Base-by-base conservation (phyloP, 2,888 invertebrate genomes). In the Thecocarcelia acutangulata region DNA sequence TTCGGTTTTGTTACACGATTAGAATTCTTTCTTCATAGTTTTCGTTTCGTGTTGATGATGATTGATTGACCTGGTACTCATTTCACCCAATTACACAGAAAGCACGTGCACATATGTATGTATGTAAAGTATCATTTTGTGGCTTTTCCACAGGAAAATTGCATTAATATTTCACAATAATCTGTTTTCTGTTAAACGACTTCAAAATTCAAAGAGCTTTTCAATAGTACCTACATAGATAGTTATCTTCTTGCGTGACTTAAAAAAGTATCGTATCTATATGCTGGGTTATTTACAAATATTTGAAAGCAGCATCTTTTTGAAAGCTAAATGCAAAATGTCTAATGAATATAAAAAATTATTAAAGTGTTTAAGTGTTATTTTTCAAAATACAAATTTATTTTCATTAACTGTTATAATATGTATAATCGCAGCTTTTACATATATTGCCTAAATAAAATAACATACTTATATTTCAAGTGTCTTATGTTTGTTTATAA, bases 11-110 rank as follows among this genome's bases (percentile, higher is more conserved):
- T 12, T 50, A 70, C 15, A 50, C 70, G 19, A n/a, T 52, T 33
- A 46, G 42, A 15, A 28, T 19, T n/a, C n/a, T n/a, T 44, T 78
- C 70, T 33, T 59, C 70, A 44, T 17, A 50, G 19, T 13, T 48
- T 19, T 61, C 17, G 42, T 48, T 19, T 61, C 17, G 42, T 78
- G 78, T 66, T 69, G 72, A 33, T 82, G 59, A 66, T 69, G 68
- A 59, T 59, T 66, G 69, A 69, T 77, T 46, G 37, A 64, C 77
- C 52, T 59, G 44, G 54, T 15, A 42, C 24, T 75, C 54, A 59
- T 59, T 74, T 42, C 50, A 48, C n/a, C 82, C 82, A 78, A 82
- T 82, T 82, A 82, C 82, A 82, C 66, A 82, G 82, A 82, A 82
- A 82, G 82, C 82, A 46, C 70, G 82, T 82, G 82, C 82, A 82